A percentile compares a stretch with the other conserved stretches of the same genome.
Conservation (phyloP, 92 coral and sea anemone species). For the Phenganax stokvisi region DNA sequence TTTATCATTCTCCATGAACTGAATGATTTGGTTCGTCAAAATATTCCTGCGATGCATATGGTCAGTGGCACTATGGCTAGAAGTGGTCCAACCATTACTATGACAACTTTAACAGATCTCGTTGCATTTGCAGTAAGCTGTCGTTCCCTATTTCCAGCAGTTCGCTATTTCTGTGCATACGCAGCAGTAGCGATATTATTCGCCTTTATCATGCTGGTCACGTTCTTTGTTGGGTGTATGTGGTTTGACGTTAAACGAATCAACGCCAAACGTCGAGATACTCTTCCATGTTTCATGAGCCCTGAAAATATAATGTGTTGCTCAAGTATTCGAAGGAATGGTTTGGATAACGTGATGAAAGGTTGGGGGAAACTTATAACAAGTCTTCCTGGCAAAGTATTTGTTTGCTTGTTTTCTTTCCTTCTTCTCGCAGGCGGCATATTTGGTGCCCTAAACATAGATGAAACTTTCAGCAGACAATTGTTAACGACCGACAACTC, state of each 20-base stretch:
- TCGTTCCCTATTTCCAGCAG: conserved; percentile 64
- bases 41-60: conserved; percentile 42
- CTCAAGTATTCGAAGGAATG: conserved; percentile 12
- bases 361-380: conserved; percentile 57
- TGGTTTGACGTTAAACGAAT: conserved; percentile 62
- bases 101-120: conserved; percentile 80
- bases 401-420: conserved; percentile 51
- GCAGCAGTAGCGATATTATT: conserved; percentile 57
- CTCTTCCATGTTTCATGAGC: conserved; percentile 42
- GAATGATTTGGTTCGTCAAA: conserved; percentile 50
- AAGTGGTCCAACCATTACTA: conserved; percentile 80
- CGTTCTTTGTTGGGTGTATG: conserved; percentile 61
- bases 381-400: conserved; percentile 36
- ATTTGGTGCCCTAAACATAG: conserved; percentile 49
- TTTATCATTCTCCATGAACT: conserved; percentile 74
- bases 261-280: conserved; percentile 58
- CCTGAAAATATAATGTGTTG: conserved; percentile 21
- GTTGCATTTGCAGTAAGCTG: conserved; percentile 83
- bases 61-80: conserved; percentile 59
- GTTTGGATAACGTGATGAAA: conserved; percentile 48
- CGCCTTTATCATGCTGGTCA: conserved; percentile 53
- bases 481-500: conserved; percentile 20
- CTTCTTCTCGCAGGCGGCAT: conserved; percentile 53
- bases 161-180: conserved; percentile 61
- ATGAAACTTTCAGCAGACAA: conserved; percentile 46